These are phyloP conservation scores for Cephus pulcher DNA, from an alignment of 2,888 invertebrate species.

Conservation along the genomic window DNA sequence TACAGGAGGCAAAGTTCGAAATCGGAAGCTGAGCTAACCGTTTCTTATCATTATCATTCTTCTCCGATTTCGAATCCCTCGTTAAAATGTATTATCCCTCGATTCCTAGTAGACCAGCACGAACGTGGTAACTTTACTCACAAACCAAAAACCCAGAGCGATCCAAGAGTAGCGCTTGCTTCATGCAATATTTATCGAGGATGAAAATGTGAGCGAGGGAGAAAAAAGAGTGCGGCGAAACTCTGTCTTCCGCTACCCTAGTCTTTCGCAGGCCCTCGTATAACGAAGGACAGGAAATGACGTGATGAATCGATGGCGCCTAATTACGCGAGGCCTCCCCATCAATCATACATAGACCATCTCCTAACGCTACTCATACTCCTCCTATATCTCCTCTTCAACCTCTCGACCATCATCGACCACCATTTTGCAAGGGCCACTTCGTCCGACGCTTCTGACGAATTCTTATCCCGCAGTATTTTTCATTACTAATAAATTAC, in stretches of 20 bases:
- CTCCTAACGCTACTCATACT: neutral
- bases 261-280: neutral
- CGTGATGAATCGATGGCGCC: constrained; percentile 31
- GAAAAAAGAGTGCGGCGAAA: neutral
- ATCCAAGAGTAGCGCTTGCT: constrained; percentile 1
- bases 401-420: neutral
- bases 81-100: neutral
- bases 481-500: constrained; percentile 2
- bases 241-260: neutral
- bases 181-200: neutral
- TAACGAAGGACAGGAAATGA: constrained; percentile 28
- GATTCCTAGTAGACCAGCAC: neutral
- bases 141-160: constrained; percentile 11
- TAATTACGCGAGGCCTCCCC: constrained; percentile 29
- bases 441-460: neutral
- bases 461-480: neutral
- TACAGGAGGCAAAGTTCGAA: neutral
- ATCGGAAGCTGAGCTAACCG: neutral
- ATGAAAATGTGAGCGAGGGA: neutral
- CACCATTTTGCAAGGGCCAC: neutral
- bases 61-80: neutral
- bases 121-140: neutral
- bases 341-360: constrained; percentile 26
- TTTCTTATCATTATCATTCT: neutral
- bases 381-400: neutral